These are phyloP conservation scores for Harpegnathos saltator DNA, from an alignment of 1,140 invertebrate species.

Conservation along the genomic window DNA sequence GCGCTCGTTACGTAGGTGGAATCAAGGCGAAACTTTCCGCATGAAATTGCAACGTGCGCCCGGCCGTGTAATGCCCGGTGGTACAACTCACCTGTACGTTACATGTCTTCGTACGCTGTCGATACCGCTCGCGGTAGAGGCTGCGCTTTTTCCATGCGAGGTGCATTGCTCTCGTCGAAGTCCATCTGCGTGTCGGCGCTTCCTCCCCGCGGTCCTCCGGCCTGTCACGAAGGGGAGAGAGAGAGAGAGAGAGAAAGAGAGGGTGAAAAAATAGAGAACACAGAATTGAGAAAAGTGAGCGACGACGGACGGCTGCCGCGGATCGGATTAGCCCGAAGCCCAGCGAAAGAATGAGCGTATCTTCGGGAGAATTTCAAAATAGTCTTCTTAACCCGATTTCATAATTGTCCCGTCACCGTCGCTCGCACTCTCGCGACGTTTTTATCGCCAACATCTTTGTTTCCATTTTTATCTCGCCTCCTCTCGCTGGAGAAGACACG, in stretches of 20 bases:
- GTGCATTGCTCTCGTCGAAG: slow-evolving; percentile 68
- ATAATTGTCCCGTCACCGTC: neutral
- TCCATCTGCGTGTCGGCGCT: slow-evolving; percentile 57
- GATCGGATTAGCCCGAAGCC: slow-evolving; percentile 3
- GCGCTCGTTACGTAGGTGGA: slow-evolving; percentile 63
- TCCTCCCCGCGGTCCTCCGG: slow-evolving; percentile 12
- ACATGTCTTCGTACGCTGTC: slow-evolving; percentile 76
- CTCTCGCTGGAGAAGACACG: too few species aligned
- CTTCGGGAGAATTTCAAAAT: slow-evolving; percentile 11
- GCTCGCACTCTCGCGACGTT: too few species aligned
- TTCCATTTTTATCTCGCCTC: too few species aligned
- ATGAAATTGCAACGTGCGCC: slow-evolving; percentile 56
- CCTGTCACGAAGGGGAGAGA: slow-evolving; percentile 66
- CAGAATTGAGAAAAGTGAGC: slow-evolving; percentile 51
- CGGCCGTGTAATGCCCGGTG: slow-evolving; percentile 44
- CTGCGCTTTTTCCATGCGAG: slow-evolving; percentile 73
- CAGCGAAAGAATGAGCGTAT: slow-evolving; percentile 8
- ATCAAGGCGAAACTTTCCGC: slow-evolving; percentile 60
- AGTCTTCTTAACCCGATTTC: neutral
- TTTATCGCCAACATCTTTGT: too few species aligned
- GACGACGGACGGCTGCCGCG: slow-evolving; percentile 8
- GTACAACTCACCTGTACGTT: slow-evolving; percentile 77
- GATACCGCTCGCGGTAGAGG: slow-evolving; percentile 73
- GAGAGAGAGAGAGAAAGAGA: slow-evolving; percentile 68
- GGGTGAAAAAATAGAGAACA: slow-evolving; percentile 61